Percentiles rank a stretch among this genome's conserved stretches.
Conservation (phyloP, 2,888 invertebrate genomes). For the Pseudococcus longispinus region DNA sequence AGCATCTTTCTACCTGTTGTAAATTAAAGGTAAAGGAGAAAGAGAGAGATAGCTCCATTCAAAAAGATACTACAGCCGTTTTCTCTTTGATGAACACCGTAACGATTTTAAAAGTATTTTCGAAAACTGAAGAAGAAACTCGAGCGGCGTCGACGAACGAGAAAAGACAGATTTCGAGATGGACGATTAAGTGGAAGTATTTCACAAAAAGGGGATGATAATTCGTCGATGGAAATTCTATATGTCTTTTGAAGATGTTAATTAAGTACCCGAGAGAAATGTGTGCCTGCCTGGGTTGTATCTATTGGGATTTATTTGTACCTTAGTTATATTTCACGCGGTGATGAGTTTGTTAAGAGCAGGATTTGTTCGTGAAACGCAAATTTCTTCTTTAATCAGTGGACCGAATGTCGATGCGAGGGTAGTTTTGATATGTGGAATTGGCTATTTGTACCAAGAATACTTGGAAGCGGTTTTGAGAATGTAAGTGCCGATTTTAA, state of each 20-base stretch:
- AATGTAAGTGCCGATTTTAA: background rate
- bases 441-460: background rate
- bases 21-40: background rate
- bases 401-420: background rate
- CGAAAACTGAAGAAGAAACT: background rate
- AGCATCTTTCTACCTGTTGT: background rate
- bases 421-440: background rate
- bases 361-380: background rate
- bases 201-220: background rate
- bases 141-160: background rate
- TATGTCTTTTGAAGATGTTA: slow-evolving; percentile 15
- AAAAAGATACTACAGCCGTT: background rate
- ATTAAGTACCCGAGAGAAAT: background rate
- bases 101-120: background rate
- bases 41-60: background rate
- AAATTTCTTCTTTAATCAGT: background rate
- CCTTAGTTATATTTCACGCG: background rate
- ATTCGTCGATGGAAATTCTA: slow-evolving; percentile 15
- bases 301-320: background rate
- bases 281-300: background rate
- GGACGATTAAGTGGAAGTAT: slow-evolving; percentile 17
- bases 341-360: background rate
- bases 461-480: background rate
- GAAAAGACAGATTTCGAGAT: background rate
- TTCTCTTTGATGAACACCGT: slow-evolving; percentile 17